phyloP scores from a whole-genome alignment of 2,797 vertebrate species.

The Linurgus olivaceus region DNA sequence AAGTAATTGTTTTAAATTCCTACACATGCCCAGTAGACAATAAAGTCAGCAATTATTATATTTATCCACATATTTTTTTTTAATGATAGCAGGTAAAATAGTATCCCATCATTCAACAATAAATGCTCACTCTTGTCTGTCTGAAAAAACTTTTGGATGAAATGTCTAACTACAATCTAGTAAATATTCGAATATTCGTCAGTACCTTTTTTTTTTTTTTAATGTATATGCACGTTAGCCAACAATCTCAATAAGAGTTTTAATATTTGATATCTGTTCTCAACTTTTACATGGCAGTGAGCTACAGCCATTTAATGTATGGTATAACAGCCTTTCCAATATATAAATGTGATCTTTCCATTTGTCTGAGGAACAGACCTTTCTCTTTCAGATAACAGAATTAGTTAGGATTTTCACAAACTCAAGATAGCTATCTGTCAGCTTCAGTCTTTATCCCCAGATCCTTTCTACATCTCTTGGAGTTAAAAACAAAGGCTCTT shows the following conservation, averaged over 20 bases:
- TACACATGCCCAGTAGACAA: background rate
- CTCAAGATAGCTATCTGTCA: background rate
- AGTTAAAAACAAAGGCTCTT: background rate
- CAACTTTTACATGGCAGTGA: background rate
- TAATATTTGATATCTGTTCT: background rate
- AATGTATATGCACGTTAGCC: rapidly evolving
- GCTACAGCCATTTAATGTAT: background rate
- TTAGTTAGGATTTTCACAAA: background rate
- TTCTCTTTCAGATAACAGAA: background rate
- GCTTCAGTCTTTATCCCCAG: background rate
- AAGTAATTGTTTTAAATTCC: background rate
- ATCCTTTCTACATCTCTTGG: background rate
- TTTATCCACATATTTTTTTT: background rate
- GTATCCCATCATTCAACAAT: background rate
- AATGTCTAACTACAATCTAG: background rate
- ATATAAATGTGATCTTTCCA: background rate
- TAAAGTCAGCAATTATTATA: background rate
- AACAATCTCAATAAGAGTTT: background rate
- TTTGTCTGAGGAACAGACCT: background rate
- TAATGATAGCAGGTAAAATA: background rate
- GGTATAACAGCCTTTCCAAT: background rate
- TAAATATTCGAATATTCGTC: background rate
- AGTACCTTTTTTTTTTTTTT: background rate
- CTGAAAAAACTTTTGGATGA: background rate
- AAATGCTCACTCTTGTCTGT: background rate